Evolutionary conservation across 2,113 vertebrate genomes (phyloP), one percentile per base, ranked within the genome.

Genomic region (Hippoglossus stenolepis): DNA sequence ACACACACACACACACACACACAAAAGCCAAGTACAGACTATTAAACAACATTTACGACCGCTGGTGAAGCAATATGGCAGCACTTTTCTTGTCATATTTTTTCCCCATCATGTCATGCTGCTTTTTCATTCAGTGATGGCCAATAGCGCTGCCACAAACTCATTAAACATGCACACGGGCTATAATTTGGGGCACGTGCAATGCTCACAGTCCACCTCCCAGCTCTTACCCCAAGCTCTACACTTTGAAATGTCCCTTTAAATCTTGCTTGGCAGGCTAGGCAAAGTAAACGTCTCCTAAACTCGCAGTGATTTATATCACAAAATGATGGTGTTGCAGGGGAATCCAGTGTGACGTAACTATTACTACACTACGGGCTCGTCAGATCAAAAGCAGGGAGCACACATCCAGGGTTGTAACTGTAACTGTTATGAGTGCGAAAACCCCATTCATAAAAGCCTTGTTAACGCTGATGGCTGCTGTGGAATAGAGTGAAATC

Each of bases 11-110:
- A 17, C 11, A 62, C 56, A 57, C 13, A 28, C 66, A 3, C 53
- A 54, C 21, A 76, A 38, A 69, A 70, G 72, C 75, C 65, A 66
- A 80, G 80, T 8, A 43, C 77, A 74, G 83, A 62, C 80, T 85
- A 89, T 87, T 85, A 89, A 90, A 91, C 74, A 72, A 86, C 84
- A 85, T 92, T 93, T 89, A 91, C 53, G 64, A 85, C 56, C 60
- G 43, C 72, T 69, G 78, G n/a, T 70, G 67, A 79, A 67, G 80
- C 78, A 76, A 65, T 77, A 57, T 43, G 84, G 89, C 86, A 76
- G 68, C 83, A 83, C 67, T 75, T 91, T 82, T 85, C 76, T 70
- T 76, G 79, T 85, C 70, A 84, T 80, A 80, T 86, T 85, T 90
- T 84, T 75, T 49, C 24, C 31, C 49, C 79, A 73, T 85, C 85